Percentiles rank a stretch among this genome's conserved stretches.
Conservation (phyloP, 2,113 vertebrate species). For the Tyrannus savana region DNA sequence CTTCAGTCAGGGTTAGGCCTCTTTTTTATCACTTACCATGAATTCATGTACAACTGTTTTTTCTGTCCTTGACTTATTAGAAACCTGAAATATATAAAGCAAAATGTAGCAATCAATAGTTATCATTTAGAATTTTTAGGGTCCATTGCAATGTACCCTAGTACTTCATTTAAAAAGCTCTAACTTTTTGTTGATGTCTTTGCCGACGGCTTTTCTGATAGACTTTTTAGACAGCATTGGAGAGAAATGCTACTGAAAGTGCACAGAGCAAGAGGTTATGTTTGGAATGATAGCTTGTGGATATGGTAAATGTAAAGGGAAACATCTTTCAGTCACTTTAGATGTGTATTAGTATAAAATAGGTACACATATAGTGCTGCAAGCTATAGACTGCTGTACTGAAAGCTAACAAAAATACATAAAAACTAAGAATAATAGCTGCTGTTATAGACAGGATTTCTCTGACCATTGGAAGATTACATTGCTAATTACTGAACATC, state of each 20-base stretch:
- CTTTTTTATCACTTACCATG: not conserved
- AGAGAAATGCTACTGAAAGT: not conserved
- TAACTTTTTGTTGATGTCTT: not conserved
- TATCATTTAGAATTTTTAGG: not conserved
- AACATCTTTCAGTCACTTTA: not conserved
- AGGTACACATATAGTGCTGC: not conserved
- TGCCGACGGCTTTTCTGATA: not conserved
- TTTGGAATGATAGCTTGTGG: not conserved
- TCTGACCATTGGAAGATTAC: not conserved
- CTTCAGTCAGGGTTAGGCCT: not conserved
- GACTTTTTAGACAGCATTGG: not conserved
- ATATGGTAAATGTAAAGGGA: not conserved
- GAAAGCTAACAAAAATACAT: not conserved
- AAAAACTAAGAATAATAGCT: not conserved
- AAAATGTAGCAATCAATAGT: not conserved
- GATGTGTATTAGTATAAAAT: not conserved
- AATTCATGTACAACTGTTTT: not conserved
- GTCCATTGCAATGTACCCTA: not conserved
- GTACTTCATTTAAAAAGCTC: constrained; percentile 5
- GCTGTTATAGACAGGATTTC: not conserved
- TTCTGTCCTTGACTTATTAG: not conserved
- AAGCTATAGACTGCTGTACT: not conserved
- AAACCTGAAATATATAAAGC: not conserved
- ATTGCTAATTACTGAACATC: not conserved
- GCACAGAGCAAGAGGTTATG: not conserved